Evolutionary conservation across 2,888 invertebrate genomes (phyloP), one percentile per base, ranked within the genome.

Genomic region (Carcina quercana): DNA sequence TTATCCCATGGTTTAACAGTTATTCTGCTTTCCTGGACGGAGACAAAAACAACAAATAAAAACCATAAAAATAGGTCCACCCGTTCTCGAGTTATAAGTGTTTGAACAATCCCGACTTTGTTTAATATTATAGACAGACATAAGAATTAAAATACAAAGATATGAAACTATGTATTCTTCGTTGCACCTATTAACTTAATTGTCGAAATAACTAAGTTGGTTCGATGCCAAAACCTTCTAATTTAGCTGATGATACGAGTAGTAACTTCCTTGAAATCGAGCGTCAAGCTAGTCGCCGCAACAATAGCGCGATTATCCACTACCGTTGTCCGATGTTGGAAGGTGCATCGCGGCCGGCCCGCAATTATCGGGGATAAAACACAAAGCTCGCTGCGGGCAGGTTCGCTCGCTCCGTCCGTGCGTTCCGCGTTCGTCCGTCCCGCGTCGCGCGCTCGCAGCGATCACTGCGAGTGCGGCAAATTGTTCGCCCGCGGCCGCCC

Each of bases 271-370:
- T 64, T 53, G 66, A 68, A 70, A 69, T 55, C 62, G 54, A 58
- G 69, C 70, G 68, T 70, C 56, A 50, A 59, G 61, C 47, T 50
- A 53, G 58, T 59, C 53, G 62, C 53, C 45, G 62, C 59, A 72
- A 78, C 74, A 79, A 80, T 74, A 63, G 70, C 47, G 74, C 75
- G 79, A 80, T 80, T 78, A 78, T 71, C 69, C 65, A 70, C 69
- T 72, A 74, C 70, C 66, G 66, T 62, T 59, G 65, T 59, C 62
- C 55, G 67, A 53, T 57, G 60, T 54, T 56, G 42, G 57, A 53
- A 56, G 67, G 67, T 57, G 59, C 61, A 61, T 52, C 53, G 59
- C 62, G 57, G 50, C 54, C 59, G 57, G 53, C 51, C 52, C 53
- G 67, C 76, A 80, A 82, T 80, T 83, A 79, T 73, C 50, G 64